Evolutionary conservation across 1,140 invertebrate species (phyloP).

Genomic region (Saccostrea glomerata): DNA sequence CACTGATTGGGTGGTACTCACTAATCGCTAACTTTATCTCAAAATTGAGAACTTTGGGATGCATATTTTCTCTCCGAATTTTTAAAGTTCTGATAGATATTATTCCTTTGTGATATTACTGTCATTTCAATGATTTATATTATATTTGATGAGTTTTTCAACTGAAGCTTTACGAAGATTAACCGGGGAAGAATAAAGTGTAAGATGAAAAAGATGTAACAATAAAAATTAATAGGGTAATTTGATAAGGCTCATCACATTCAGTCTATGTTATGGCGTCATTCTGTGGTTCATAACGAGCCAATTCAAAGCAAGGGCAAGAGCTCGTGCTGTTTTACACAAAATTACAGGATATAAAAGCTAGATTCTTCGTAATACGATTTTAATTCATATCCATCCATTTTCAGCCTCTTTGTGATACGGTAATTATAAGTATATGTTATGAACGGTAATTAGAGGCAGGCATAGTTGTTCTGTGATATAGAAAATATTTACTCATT

Average conservation of each 20-base stretch:
- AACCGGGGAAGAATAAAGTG: neutral
- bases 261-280: neutral
- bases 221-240: slow-evolving; percentile 16
- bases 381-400: too few species aligned
- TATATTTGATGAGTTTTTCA: neutral
- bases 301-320: neutral
- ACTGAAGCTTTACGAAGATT: slow-evolving; percentile 9
- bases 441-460: too few species aligned
- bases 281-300: neutral
- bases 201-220: slow-evolving; percentile 24
- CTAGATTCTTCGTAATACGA: too few species aligned
- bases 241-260: slow-evolving; percentile 10
- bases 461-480: too few species aligned
- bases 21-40: neutral
- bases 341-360: neutral
- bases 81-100: neutral
- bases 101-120: neutral
- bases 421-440: too few species aligned
- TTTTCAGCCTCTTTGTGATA: too few species aligned
- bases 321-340: neutral
- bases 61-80: neutral
- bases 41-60: slow-evolving; percentile 4
- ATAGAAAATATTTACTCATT: too few species aligned
- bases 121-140: slow-evolving; percentile 4
- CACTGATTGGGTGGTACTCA: neutral